Conservation (phyloP, 2,888 invertebrate genomes). For the Odontothrips loti region DNA sequence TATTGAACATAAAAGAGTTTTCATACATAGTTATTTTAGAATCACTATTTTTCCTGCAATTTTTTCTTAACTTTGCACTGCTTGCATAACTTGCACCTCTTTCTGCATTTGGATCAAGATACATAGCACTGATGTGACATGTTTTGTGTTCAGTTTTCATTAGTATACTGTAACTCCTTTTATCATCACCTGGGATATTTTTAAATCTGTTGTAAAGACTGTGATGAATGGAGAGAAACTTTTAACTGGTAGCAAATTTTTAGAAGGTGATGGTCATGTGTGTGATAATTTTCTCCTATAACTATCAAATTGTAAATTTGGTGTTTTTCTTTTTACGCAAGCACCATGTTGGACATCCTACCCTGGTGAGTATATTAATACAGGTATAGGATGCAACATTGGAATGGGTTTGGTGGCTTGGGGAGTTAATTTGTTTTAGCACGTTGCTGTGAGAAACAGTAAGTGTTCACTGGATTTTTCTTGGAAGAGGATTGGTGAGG, state of each 20-base stretch:
- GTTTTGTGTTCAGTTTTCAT: too few species aligned
- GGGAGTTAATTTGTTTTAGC: not conserved
- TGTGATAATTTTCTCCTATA: not conserved
- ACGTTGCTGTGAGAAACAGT: too few species aligned
- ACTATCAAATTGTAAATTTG: not conserved
- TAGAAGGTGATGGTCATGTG: not conserved
- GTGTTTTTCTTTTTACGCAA: constrained; percentile 28
- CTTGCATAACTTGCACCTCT: not conserved
- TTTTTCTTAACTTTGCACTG: not conserved
- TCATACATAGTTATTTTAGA: not conserved
- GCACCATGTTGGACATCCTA: constrained; percentile 36
- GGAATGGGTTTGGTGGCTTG: constrained; percentile 13
- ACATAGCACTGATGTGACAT: too few species aligned
- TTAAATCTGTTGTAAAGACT: too few species aligned
- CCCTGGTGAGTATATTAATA: constrained; percentile 34
- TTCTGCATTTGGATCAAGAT: not conserved
- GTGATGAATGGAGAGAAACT: too few species aligned
- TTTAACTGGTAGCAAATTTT: too few species aligned
- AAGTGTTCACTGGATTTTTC: too few species aligned
- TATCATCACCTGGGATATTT: too few species aligned
- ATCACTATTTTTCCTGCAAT: not conserved
- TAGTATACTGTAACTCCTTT: too few species aligned
- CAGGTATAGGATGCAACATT: constrained; percentile 12
- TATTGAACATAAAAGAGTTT: not conserved
- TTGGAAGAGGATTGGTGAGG: too few species aligned